A percentile compares a stretch with the other conserved stretches of the same genome.
Evolutionary conservation across 2,113 vertebrate species (phyloP).

Genomic region (Turnix velox): DNA sequence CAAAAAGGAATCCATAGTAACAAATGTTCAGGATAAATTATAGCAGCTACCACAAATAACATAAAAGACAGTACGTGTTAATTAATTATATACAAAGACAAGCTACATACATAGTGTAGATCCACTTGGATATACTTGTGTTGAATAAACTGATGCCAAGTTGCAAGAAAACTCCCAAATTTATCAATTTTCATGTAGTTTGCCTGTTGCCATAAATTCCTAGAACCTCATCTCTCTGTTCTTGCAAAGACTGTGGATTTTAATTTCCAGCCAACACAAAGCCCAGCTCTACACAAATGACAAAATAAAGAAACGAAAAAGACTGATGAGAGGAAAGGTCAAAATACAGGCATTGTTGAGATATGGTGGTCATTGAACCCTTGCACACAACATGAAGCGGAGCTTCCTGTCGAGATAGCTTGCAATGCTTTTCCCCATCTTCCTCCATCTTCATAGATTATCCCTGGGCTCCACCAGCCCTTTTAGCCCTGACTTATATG

Average conservation of each 20-base stretch:
- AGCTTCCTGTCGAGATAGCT: not conserved
- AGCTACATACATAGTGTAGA: not conserved
- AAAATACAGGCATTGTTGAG: not conserved
- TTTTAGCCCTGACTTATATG: not conserved
- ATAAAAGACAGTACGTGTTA: not conserved
- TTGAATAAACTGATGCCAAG: not conserved
- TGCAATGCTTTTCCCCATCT: not conserved
- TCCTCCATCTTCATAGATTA: not conserved
- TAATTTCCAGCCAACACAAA: not conserved
- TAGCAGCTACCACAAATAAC: not conserved
- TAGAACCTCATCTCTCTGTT: not conserved
- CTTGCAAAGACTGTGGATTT: not conserved
- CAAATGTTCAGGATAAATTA: conserved; percentile 11
- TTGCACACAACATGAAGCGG: not conserved
- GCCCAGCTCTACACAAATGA: not conserved
- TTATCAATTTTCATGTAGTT: not conserved
- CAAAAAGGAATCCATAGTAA: conserved; percentile 16
- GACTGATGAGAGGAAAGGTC: not conserved
- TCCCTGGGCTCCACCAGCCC: not conserved
- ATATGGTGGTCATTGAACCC: not conserved
- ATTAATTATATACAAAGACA: not conserved
- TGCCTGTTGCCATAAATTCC: not conserved
- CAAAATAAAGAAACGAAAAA: not conserved
- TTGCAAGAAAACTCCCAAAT: not conserved
- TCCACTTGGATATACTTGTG: not conserved